phyloP scores from a whole-genome alignment of 2,888 invertebrate genomes.

The Drosophila testacea region DNA sequence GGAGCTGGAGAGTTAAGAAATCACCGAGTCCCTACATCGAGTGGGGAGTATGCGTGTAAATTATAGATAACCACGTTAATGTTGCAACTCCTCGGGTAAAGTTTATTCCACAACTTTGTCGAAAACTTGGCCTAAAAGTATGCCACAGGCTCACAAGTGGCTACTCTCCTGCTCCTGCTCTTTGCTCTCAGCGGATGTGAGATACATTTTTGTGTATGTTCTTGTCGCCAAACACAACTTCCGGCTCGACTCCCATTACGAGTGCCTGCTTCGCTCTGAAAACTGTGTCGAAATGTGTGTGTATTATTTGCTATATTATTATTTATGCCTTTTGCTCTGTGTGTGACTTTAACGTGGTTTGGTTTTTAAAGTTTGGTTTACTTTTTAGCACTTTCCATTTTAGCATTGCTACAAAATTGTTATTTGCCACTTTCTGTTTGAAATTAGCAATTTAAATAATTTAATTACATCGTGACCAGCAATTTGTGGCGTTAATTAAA shows the following conservation, averaged over 20 bases:
- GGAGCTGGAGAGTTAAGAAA: constrained; percentile 33
- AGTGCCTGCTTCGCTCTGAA: constrained; percentile 8
- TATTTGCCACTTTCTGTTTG: constrained; percentile 35
- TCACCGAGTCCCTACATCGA: constrained; percentile 33
- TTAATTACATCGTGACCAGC: constrained; percentile 75
- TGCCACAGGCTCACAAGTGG: constrained; percentile 39
- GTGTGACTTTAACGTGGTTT: constrained; percentile 26
- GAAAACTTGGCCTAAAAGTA: constrained; percentile 65
- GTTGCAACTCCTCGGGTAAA: constrained; percentile 60
- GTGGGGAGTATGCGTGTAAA: constrained; percentile 65
- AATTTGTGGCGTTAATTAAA: constrained; percentile 77
- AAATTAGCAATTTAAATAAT: constrained; percentile 79
- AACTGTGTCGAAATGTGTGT: constrained; percentile 48
- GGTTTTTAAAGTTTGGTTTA: constrained; percentile 37
- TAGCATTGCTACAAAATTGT: constrained; percentile 38
- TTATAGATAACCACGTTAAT: constrained; percentile 81
- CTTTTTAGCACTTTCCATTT: constrained; percentile 65
- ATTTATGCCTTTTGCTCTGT: constrained; percentile 58
- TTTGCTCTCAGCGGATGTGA: constrained; percentile 52
- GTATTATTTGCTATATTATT: constrained; percentile 52
- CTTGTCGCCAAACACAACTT: constrained; percentile 47
- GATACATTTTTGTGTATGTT: constrained; percentile 50
- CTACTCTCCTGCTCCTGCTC: background rate
- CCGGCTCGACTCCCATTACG: constrained; percentile 46
- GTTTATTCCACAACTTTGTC: constrained; percentile 45